A percentile compares a stretch with the other conserved stretches of the same genome.
phyloP scores from a whole-genome alignment of 2,113 vertebrate species.

The Muscicapa adusta region DNA sequence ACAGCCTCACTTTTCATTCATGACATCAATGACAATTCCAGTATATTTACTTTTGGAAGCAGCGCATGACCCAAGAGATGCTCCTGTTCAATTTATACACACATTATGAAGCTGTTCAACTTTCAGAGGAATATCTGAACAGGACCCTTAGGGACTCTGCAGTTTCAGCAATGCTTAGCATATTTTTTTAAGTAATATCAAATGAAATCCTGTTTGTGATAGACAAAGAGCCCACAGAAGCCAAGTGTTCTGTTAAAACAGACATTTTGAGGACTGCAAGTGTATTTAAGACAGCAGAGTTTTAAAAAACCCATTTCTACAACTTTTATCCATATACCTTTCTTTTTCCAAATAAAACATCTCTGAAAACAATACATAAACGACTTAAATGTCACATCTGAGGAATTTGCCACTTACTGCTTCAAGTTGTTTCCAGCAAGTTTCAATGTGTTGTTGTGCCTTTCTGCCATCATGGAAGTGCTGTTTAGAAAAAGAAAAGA shows the following conservation, averaged over 20 bases:
- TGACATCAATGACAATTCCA: neutral
- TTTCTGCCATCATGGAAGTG: slow-evolving; percentile 95
- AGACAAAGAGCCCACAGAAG: neutral
- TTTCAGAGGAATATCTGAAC: neutral
- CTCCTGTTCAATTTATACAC: neutral
- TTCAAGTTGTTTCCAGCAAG: slow-evolving; percentile 96
- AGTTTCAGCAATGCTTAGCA: neutral
- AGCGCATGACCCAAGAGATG: neutral
- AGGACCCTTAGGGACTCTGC: neutral
- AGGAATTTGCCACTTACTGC: slow-evolving; percentile 75
- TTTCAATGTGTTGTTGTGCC: slow-evolving; percentile 94
- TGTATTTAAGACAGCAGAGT: neutral
- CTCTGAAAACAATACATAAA: neutral
- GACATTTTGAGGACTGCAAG: neutral
- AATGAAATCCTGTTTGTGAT: neutral
- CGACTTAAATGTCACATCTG: neutral
- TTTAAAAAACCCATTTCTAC: neutral
- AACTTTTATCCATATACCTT: neutral
- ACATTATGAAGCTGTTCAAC: neutral
- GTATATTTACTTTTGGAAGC: neutral
- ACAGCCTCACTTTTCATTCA: neutral
- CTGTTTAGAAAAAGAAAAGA: slow-evolving; percentile 64
- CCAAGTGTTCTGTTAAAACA: neutral
- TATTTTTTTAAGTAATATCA: neutral
- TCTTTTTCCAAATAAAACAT: neutral